Conservation (phyloP, 2,797 vertebrate species). For the Toxotes lorentzi region DNA sequence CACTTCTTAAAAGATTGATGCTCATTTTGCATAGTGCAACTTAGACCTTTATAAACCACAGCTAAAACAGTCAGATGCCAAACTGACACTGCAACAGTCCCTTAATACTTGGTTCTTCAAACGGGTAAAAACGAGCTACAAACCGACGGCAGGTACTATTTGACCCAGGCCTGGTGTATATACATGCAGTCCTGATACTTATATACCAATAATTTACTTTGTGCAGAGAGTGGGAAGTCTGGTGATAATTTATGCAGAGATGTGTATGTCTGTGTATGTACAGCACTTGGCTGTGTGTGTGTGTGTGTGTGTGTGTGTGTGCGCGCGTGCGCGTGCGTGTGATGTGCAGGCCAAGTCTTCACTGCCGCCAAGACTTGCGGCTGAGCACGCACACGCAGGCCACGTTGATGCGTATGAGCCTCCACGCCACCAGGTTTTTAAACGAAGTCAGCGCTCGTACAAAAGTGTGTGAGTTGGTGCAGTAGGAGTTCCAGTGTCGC, state of each 20-base stretch:
- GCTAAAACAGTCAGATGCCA: background rate
- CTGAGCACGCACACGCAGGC: constrained; percentile 98
- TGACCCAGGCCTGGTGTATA: constrained; percentile 75
- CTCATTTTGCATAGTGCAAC: background rate
- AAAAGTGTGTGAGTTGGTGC: constrained; percentile 97
- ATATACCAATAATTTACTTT: constrained; percentile 92
- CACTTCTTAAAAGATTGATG: too few species aligned
- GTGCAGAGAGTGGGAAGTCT: constrained; percentile 80
- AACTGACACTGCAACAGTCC: constrained; percentile 10
- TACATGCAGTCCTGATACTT: constrained; percentile 93
- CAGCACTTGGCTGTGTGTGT: constrained; percentile 33
- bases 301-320: background rate
- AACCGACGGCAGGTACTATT: constrained; percentile 47
- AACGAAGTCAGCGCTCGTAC: constrained; percentile 95
- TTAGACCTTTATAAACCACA: constrained; percentile 9
- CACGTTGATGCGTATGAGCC: constrained; percentile 96
- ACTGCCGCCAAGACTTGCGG: constrained; percentile 92
- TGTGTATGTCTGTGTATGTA: constrained; percentile 38
- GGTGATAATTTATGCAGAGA: constrained; percentile 52
- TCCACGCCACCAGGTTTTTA: constrained; percentile 94
- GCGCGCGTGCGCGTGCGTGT: background rate
- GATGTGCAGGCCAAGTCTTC: constrained; percentile 30
- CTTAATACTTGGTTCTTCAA: background rate
- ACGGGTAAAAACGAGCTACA: constrained; percentile 9
- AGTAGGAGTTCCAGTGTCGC: constrained; percentile 98